These are phyloP conservation scores for Coreoperca whiteheadi DNA, from an alignment of 2,113 vertebrate genomes.

Conservation along the genomic window DNA sequence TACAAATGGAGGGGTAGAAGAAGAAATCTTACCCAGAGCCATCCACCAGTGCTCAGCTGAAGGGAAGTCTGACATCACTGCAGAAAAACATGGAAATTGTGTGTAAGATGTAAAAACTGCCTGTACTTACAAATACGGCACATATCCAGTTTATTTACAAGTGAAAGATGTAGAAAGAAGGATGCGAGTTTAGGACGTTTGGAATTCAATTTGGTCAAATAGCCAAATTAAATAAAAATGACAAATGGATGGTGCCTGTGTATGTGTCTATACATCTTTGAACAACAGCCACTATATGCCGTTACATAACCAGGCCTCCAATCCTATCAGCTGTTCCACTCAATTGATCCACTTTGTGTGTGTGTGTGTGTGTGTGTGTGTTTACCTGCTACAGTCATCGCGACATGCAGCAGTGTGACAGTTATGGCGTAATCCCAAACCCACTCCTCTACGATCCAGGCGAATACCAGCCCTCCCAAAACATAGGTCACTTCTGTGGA, in stretches of 20 bases:
- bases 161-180: background rate
- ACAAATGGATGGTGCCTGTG: background rate
- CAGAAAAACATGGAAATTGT: constrained; percentile 31
- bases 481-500: constrained; percentile 86
- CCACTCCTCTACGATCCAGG: constrained; percentile 87
- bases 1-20: background rate
- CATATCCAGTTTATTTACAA: background rate
- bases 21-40: constrained; percentile 79
- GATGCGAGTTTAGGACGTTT: background rate
- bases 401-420: constrained; percentile 85
- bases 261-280: background rate
- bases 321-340: constrained; percentile 62
- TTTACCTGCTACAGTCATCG: constrained; percentile 82
- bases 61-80: constrained; percentile 84
- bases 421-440: constrained; percentile 90
- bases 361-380: constrained; percentile 14
- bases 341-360: constrained; percentile 59
- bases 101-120: background rate
- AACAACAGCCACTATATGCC: constrained; percentile 10
- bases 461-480: constrained; percentile 84
- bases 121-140: background rate
- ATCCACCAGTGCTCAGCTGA: constrained; percentile 86
- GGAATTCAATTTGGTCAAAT: background rate
- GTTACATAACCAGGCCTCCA: constrained; percentile 58
- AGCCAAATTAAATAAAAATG: background rate